A percentile compares a stretch with the other conserved stretches of the same genome.
phyloP scores from a whole-genome alignment of 2,888 invertebrate species.

The Orchestes rusci region DNA sequence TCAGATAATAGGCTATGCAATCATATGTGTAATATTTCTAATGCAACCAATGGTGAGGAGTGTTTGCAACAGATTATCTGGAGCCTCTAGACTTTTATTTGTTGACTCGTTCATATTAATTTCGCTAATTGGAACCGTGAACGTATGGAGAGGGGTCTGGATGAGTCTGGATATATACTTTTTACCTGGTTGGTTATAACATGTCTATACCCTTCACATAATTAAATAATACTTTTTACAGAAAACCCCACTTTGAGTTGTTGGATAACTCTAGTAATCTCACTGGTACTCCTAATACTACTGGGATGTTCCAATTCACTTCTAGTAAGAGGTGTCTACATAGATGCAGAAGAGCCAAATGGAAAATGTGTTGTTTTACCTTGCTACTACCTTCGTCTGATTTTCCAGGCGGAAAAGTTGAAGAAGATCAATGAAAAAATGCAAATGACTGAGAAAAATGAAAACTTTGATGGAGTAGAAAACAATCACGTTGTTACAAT shows the following conservation, averaged over 20 bases:
- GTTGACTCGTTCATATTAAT: constrained; percentile 73
- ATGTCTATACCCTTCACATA: background rate
- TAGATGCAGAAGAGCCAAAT: constrained; percentile 77
- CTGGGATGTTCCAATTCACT: constrained; percentile 83
- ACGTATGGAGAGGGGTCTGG: constrained; percentile 87
- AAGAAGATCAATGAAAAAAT: constrained; percentile 46
- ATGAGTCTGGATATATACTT: constrained; percentile 71
- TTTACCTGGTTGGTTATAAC: constrained; percentile 54
- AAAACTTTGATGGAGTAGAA: constrained; percentile 23
- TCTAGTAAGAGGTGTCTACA: constrained; percentile 79
- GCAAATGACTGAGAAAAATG: constrained; percentile 25
- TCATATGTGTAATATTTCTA: constrained; percentile 65
- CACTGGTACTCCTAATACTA: constrained; percentile 65
- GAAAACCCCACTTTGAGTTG: constrained; percentile 68
- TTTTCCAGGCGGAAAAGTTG: constrained; percentile 49
- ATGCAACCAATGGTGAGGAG: constrained; percentile 68
- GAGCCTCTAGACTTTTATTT: constrained; percentile 58
- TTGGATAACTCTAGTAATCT: constrained; percentile 72
- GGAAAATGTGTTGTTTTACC: constrained; percentile 80
- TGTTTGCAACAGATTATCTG: constrained; percentile 60
- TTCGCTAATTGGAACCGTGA: constrained; percentile 74
- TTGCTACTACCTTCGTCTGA: constrained; percentile 64
- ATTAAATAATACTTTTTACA: constrained; percentile 36
- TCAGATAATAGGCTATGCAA: constrained; percentile 66
- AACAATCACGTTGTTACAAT: constrained; percentile 33